phyloP scores from a whole-genome alignment of 2,113 vertebrate species.

The Serilophus lunatus region DNA sequence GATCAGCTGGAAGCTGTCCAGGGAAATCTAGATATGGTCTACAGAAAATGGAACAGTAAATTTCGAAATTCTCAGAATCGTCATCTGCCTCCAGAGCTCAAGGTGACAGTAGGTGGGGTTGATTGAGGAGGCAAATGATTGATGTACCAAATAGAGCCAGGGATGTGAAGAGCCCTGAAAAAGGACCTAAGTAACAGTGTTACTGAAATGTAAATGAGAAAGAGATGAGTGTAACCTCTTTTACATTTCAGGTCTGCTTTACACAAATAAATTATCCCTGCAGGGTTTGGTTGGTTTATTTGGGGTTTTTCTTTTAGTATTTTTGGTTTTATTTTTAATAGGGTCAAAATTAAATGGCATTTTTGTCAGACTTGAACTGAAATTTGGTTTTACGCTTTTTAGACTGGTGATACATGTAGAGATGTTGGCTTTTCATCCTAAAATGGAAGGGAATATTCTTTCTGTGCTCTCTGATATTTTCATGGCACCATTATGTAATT shows the following conservation, averaged over 20 bases:
- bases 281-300: no score
- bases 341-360: neutral
- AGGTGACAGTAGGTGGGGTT: neutral
- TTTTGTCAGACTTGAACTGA: neutral
- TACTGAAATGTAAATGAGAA: neutral
- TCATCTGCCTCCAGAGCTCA: neutral
- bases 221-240: no score
- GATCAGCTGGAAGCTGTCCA: neutral
- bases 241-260: neutral
- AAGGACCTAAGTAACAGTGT: neutral
- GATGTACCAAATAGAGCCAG: neutral
- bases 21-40: neutral
- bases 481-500: neutral
- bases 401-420: neutral
- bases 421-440: neutral
- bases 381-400: neutral
- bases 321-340: neutral
- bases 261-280: neutral
- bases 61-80: neutral
- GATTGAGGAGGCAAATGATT: neutral
- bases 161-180: neutral
- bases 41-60: fast-evolving
- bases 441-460: neutral
- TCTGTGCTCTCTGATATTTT: neutral
- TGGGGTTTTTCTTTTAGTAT: neutral